Evolutionary conservation across 2,888 invertebrate genomes (phyloP), one percentile per base, ranked within the genome.

Genomic region (Ormyrus thymus): DNA sequence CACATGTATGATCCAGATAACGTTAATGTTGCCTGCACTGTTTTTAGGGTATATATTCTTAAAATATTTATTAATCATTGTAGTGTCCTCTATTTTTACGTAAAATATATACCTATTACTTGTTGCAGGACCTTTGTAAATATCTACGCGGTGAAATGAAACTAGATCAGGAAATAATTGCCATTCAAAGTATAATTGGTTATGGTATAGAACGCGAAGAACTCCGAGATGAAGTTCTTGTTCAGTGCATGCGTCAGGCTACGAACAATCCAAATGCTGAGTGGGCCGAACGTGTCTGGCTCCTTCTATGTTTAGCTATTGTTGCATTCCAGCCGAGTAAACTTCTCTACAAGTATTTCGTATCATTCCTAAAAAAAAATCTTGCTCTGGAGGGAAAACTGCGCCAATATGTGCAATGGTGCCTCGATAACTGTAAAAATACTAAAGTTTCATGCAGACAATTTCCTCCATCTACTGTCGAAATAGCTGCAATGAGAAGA

Each of bases 1-100:
- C 97, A 97, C 86, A 94, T 98, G 92, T 97, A 97, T 88, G 98
- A 98, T 91, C 97, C 97, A 0, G 97, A 98, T 89, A 98, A 98
- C 89, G 94, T 97, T 55, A 94, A 95, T 69, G 93, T 97, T 0
- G 97, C 98, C 6, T 97, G 97, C 86, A 95, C 93, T 82, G 95
- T 97, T 82, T 98, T 98, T 90, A 93, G 97, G 90, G 97, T 97
- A 91, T 93, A 93, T 90, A 43, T 50, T 45, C 43, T 45, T 43
- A 48, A 29, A 29, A 29, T 29, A 29, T 29, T 29, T 29, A 29
- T 4, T 29, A 29, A 29, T 29, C 29, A 29, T 29, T 29, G 29
- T 29, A 29, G 4, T 29, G 43, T 13, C 29, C 53, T 51, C 46
- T 46, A 51, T 13, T 43, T 10, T 45, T 11, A 10, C 10, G n/a